phyloP scores from a whole-genome alignment of 2,113 vertebrate genomes.

The Microtus pennsylvanicus region DNA sequence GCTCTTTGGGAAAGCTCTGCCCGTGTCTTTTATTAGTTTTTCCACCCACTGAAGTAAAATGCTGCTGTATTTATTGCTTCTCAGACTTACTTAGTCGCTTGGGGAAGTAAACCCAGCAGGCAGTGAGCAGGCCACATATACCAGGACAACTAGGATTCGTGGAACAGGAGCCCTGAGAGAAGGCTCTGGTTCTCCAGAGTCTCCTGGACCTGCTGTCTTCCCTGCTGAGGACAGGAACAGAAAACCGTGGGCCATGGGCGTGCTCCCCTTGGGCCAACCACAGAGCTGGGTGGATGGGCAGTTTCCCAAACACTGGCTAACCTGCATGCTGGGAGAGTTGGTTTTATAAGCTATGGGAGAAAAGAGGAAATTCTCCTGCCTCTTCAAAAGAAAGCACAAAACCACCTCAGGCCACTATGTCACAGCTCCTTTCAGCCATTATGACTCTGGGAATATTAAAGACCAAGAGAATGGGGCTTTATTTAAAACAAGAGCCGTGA shows the following conservation, averaged over 20 bases:
- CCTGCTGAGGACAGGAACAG: neutral
- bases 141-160: neutral
- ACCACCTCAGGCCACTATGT: neutral
- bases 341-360: neutral
- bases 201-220: neutral
- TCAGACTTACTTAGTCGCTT: slow-evolving; percentile 4
- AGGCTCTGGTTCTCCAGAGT: neutral
- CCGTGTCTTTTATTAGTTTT: slow-evolving; percentile 37
- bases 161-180: neutral
- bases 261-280: neutral
- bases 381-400: slow-evolving; percentile 38
- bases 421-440: neutral
- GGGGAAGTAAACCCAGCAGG: slow-evolving; percentile 30
- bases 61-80: slow-evolving; percentile 23
- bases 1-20: neutral
- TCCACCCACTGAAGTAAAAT: neutral
- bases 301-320: neutral
- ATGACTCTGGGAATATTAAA: neutral
- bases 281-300: neutral
- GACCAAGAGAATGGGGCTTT: neutral
- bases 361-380: neutral
- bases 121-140: neutral
- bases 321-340: neutral
- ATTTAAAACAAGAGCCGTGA: neutral
- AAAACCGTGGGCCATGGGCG: neutral